phyloP scores from a whole-genome alignment of 2,797 vertebrate species.

The Sphenodon punctatus region DNA sequence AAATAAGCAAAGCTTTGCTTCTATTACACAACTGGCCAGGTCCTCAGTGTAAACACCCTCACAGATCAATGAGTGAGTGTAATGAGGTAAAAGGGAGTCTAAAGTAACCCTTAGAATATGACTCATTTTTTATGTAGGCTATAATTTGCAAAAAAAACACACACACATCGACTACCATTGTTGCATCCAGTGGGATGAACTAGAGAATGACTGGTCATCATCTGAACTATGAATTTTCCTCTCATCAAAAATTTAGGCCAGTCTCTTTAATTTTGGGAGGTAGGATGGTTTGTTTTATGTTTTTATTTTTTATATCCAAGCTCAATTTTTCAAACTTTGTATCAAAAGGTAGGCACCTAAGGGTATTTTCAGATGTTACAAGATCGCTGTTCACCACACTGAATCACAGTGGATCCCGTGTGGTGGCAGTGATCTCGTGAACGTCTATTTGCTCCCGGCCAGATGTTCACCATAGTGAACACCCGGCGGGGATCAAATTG shows the following conservation, averaged over 20 bases:
- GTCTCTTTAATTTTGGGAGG: not conserved
- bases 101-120: not conserved
- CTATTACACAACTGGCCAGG: not conserved
- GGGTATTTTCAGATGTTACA: too few relatives aligned
- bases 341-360: not conserved
- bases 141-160: too few relatives aligned
- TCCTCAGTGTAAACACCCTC: not conserved
- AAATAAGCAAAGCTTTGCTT: too few relatives aligned
- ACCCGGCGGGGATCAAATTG: too few relatives aligned
- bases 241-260: not conserved
- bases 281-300: not conserved
- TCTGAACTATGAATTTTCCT: not conserved
- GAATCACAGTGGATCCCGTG: too few relatives aligned
- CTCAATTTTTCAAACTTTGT: not conserved
- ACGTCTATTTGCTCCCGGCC: too few relatives aligned
- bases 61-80: not conserved
- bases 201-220: not conserved
- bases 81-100: not conserved
- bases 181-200: not conserved
- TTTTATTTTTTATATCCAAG: rapidly evolving
- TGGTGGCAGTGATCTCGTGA: too few relatives aligned
- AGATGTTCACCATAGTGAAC: too few relatives aligned
- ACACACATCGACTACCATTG: too few relatives aligned
- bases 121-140: not conserved
- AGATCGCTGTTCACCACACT: too few relatives aligned